These are phyloP conservation scores for Leptopilina drosophilae DNA, from an alignment of 2,888 invertebrate genomes.

Conservation along the genomic window DNA sequence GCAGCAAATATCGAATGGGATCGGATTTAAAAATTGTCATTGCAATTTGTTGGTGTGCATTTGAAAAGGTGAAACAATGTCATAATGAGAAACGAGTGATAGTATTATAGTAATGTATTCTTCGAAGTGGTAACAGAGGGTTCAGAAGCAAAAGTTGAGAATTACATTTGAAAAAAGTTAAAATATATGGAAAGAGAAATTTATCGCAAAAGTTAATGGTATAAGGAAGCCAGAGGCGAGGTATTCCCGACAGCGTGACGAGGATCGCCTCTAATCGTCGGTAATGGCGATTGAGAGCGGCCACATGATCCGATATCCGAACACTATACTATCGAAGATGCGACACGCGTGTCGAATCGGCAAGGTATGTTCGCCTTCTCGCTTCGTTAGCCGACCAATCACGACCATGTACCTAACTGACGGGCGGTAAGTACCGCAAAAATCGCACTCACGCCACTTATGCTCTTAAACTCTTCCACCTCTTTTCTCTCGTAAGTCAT, in stretches of 20 bases:
- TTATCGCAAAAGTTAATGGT: not conserved
- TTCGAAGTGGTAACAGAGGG: too few species aligned
- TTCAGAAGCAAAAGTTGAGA: not conserved
- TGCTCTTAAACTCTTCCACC: constrained; percentile 27
- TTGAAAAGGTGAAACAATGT: too few species aligned
- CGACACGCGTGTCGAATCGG: constrained; percentile 65
- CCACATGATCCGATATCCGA: constrained; percentile 61
- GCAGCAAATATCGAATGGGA: not conserved
- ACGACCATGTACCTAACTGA: constrained; percentile 42
- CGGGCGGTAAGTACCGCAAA: constrained; percentile 56
- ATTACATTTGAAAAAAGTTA: too few species aligned
- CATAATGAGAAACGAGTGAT: too few species aligned
- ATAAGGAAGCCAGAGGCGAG: constrained; percentile 26
- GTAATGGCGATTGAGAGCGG: constrained; percentile 35
- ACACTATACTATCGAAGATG: constrained; percentile 56
- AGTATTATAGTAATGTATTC: too few species aligned
- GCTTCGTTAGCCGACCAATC: constrained; percentile 66
- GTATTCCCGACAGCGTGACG: constrained; percentile 20
- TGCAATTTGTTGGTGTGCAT: not conserved
- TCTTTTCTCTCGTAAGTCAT: constrained; percentile 40
- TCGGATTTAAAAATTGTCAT: not conserved
- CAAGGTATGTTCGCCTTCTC: constrained; percentile 61
- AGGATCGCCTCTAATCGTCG: constrained; percentile 36
- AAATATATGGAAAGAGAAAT: constrained; percentile 1
- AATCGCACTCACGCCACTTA: constrained; percentile 52